These are phyloP conservation scores for rabbit (Oryctolagus cuniculus) DNA, from an alignment of 2,113 vertebrate species.

Conservation along the genomic window DNA sequence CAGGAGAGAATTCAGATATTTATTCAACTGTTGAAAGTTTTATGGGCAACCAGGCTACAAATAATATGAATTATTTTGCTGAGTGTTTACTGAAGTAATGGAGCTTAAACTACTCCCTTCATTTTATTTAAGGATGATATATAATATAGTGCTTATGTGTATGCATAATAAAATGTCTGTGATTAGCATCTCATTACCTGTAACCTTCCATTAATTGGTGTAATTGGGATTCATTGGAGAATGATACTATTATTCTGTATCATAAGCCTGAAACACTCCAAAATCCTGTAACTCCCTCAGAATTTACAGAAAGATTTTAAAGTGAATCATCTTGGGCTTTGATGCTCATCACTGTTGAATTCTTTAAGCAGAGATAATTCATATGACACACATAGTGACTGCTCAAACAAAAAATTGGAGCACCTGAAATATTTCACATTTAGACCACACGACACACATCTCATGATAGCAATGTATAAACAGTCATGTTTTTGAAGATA, in stretches of 20 bases:
- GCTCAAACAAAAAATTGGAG: background rate
- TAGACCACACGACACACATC: background rate
- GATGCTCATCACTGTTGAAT: constrained; percentile 49
- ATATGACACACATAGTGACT: background rate
- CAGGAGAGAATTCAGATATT: constrained; percentile 47
- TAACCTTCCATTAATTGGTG: constrained; percentile 42
- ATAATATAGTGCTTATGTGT: background rate
- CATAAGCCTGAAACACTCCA: constrained; percentile 14
- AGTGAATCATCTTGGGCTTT: background rate
- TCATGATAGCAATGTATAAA: constrained; percentile 12
- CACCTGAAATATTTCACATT: constrained; percentile 45
- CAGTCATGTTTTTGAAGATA: constrained; percentile 12
- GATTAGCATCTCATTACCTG: constrained; percentile 41
- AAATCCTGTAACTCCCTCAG: constrained; percentile 2
- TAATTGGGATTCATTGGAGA: constrained; percentile 42
- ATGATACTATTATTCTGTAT: constrained; percentile 37
- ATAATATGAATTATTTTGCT: constrained; percentile 53
- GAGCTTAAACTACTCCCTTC: constrained; percentile 45
- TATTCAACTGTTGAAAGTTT: constrained; percentile 73
- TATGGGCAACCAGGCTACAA: constrained; percentile 46
- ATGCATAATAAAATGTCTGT: constrained; percentile 18
- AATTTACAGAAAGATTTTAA: constrained; percentile 42
- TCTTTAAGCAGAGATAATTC: constrained; percentile 58
- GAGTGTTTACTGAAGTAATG: constrained; percentile 57
- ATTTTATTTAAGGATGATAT: constrained; percentile 39